Conservation (phyloP, 2,113 vertebrate species). For the Stigmatopora nigra region DNA sequence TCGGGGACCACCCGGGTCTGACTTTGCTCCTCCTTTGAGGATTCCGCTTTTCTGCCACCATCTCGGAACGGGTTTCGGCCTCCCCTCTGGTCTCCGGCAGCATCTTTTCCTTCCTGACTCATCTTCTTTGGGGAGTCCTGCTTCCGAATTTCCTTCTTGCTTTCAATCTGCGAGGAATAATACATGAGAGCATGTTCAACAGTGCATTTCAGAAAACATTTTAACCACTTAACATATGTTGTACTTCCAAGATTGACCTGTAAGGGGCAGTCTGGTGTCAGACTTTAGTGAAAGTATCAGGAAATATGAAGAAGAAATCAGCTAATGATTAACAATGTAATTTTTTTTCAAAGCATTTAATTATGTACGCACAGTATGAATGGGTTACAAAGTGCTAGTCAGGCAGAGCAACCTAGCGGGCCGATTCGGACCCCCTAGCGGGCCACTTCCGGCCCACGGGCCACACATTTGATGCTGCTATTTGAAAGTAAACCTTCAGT, state of each 20-base stretch:
- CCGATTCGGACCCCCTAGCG: no score
- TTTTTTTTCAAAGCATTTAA: no score
- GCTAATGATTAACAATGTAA: neutral
- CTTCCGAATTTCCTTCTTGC: conserved; percentile 69
- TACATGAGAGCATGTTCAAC: conserved; percentile 13
- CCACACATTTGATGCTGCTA: neutral
- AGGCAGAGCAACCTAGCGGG: no score
- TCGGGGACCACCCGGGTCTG: conserved; percentile 32
- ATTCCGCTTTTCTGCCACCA: conserved; percentile 41
- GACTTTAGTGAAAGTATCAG: neutral
- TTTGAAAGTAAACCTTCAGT: neutral
- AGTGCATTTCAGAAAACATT: no score
- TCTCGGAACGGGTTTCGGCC: conserved; percentile 38
- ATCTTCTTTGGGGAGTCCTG: conserved; percentile 70
- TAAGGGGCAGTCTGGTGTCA: neutral
- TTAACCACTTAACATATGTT: no score
- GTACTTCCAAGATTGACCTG: neutral
- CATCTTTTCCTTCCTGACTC: conserved; percentile 65
- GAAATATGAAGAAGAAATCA: neutral
- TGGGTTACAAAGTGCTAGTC: no score
- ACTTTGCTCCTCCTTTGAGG: conserved; percentile 34
- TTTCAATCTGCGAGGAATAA: conserved; percentile 47
- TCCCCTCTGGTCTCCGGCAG: conserved; percentile 39
- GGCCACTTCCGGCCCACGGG: no score
- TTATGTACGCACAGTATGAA: no score